Evolutionary conservation across 2,113 vertebrate genomes (phyloP).

Genomic region (Ophthalmotilapia sp.): DNA sequence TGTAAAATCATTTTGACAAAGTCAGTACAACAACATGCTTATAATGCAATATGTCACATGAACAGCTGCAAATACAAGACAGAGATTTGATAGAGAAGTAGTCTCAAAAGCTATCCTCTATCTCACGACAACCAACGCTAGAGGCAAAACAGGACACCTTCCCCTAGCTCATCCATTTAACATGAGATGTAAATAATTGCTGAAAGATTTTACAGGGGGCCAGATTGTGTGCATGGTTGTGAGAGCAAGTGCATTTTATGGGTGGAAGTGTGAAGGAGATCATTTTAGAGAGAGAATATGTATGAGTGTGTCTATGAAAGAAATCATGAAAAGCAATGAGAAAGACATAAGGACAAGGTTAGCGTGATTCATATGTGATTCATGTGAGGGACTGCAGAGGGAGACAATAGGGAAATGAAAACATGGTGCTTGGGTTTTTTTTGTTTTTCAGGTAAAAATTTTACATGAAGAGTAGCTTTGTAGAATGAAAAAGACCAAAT

Average conservation of each 20-base stretch:
- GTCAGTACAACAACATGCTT: background rate
- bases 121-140: background rate
- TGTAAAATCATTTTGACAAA: background rate
- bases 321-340: background rate
- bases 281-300: background rate
- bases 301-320: background rate
- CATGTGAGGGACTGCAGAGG: background rate
- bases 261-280: background rate
- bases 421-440: accelerated
- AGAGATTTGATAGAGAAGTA: background rate
- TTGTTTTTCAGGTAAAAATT: background rate
- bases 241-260: background rate
- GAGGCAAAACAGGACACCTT: slow-evolving; percentile 20
- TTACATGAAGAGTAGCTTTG: background rate
- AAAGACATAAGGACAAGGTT: background rate
- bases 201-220: background rate
- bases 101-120: background rate
- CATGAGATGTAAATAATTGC: slow-evolving; percentile 44
- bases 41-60: background rate
- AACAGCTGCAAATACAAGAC: background rate
- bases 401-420: background rate
- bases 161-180: slow-evolving; percentile 40
- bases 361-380: background rate
- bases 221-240: background rate
- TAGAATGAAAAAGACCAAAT: background rate